Percentiles rank a stretch among this genome's conserved stretches.
phyloP scores from a whole-genome alignment of 35 echinoderm and acorn worm species.

The Strongylocentrotus purpuratus region DNA sequence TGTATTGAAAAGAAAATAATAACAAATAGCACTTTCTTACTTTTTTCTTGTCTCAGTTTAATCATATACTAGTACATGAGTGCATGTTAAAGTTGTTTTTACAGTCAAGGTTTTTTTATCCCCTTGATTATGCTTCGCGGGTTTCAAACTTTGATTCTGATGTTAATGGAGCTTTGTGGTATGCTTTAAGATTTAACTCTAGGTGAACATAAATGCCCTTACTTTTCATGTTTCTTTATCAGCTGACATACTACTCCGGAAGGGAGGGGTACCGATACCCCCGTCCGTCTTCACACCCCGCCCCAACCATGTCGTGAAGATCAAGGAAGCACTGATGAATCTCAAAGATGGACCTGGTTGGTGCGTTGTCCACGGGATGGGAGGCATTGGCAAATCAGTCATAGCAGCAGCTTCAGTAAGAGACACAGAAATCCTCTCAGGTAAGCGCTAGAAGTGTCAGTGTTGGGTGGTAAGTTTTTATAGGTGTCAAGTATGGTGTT shows the following conservation, averaged over 20 bases:
- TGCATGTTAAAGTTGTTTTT: no score
- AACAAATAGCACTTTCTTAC: no score
- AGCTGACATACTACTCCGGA: constrained; percentile 80
- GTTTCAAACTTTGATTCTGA: no score
- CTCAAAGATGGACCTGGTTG: constrained; percentile 69
- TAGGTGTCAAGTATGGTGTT: background rate
- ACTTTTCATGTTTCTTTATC: background rate
- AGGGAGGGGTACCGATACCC: constrained; percentile 72
- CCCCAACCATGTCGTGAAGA: constrained; percentile 50
- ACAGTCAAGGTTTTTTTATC: no score
- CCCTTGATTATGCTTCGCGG: no score
- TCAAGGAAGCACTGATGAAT: constrained; percentile 61
- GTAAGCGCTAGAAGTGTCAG: constrained; percentile 6
- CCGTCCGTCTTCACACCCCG: constrained; percentile 72
- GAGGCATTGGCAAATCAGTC: constrained; percentile 86
- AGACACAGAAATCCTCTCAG: constrained; percentile 68
- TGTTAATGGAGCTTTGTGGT: no score
- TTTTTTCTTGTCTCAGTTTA: no score
- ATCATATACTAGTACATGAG: no score
- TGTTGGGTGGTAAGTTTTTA: background rate
- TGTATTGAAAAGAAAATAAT: no score
- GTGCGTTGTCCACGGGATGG: constrained; percentile 89
- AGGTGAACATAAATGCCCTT: no score
- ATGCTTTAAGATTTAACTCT: no score
- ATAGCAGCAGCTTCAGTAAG: constrained; percentile 84